Evolutionary conservation across 2,797 vertebrate species (phyloP), one percentile per base, ranked within the genome.

Genomic region (Synaphobranchus kaupii): DNA sequence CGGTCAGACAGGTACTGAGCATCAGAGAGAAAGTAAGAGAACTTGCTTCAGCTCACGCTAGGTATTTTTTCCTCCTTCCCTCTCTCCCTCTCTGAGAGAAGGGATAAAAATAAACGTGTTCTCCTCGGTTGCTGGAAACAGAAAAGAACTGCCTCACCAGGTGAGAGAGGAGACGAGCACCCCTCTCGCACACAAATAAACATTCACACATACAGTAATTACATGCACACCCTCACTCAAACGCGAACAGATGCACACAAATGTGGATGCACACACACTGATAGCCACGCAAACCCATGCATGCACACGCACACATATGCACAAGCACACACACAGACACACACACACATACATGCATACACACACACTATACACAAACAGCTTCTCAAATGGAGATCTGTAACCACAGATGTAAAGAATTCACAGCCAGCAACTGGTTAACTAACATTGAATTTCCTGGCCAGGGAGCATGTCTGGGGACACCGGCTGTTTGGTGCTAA

Each of bases 181-280:
- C 6, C n/a, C 22, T 22, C n/a, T 12, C 66, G 8, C 28, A 4
- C 66, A 31, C 66, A 28, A 28, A 31, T 13, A 71, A 71, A 71
- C 66, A 71, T 71, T 71, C 9, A 10, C 66, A 71, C n/a, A 12
- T 71, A 71, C n/a, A 31, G 66, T 31, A 28, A 34, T 76, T 10
- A 25, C n/a, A 84, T 28, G 88, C 85, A 87, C 84, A 84, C 83
- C 88, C 54, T 68, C 83, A 89, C 88, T 89, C 90, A 85, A 87
- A 87, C 92, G 82, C 88, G 88, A 17, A 66, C 60, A 86, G 84
- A 68, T 85, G 88, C 76, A n/a, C 68, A 12, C 68, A 47, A 44
- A 54, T 34, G 66, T n/a, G 68, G n/a, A 31, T 31, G 28, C 66
- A 31, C 28, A 31, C 28, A 31, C 66, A 28, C 66, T 31, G 1